Evolutionary conservation across 2,797 vertebrate species (phyloP), one percentile per base, ranked within the genome.

Genomic region (Hapalemur alaotrensis): DNA sequence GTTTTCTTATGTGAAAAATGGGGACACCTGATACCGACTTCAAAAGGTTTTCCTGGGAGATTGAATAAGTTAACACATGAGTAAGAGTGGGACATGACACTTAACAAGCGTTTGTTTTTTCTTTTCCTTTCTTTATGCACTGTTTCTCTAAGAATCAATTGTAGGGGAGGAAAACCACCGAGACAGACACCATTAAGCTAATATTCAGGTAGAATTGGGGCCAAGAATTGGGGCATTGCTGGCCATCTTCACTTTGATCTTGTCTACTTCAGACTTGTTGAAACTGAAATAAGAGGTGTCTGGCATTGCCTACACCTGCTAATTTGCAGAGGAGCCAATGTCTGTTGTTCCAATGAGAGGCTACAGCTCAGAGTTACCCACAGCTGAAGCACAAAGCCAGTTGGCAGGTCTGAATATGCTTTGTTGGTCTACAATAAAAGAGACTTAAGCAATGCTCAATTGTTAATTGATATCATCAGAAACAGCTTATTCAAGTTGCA

Each of bases 201-300:
- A 13, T 28, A 57, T 43, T 92, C 1, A 2, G 67, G 54, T 43
- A 25, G 30, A 86, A 73, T 0, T 12, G 28, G 38, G 38, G 63
- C 20, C 0, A 1, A 73, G 41, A 91, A 65, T 17, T 65, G 63
- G 63, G 63, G 32, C 15, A 7, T 93, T 57, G 46, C 41, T 90
- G 73, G 35, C 69, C 32, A 61, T 65, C 18, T n/a, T 95, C 25
- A 52, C 50, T 86, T 95, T 92, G 79, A 80, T n/a, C 72, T 65
- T 65, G 70, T 84, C 80, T 96, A 85, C 17, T 83, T 95, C 61
- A 84, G 95, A 83, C 59, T 46, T 46, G 61, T 70, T 87, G 63
- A 79, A 35, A 43, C 81, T 78, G 90, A 93, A 54, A 38, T 72
- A 67, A 73, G 69, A 81, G 9, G n/a, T 38, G 15, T 73, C 65